Conservation (phyloP, 2,888 invertebrate species). For the Stictocephala bisonia region DNA sequence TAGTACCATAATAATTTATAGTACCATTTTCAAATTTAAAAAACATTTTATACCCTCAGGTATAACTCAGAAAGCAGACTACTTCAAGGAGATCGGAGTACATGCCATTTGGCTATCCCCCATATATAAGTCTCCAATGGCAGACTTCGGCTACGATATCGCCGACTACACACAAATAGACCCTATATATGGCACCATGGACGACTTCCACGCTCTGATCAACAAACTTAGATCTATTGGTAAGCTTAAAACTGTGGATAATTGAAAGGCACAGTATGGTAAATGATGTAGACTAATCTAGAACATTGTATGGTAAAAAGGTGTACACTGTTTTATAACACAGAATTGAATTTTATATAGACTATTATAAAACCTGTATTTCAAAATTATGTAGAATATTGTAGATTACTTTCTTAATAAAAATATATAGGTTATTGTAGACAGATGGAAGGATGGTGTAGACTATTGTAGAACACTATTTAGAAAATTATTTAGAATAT, state of each 20-base stretch:
- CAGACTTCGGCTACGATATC: conserved; percentile 76
- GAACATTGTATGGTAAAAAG: too few species aligned
- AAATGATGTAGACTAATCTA: too few species aligned
- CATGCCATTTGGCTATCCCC: conserved; percentile 78
- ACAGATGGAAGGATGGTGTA: too few species aligned
- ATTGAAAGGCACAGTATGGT: not conserved
- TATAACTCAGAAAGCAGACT: conserved; percentile 65
- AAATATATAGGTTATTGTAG: too few species aligned
- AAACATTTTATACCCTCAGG: conserved; percentile 57
- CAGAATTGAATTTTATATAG: too few species aligned
- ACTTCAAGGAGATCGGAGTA: conserved; percentile 71
- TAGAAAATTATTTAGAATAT: too few species aligned
- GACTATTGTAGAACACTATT: too few species aligned
- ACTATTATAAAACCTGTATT: too few species aligned
- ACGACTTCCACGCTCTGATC: conserved; percentile 67
- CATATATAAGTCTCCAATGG: conserved; percentile 75
- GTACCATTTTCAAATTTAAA: too few species aligned
- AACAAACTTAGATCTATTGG: conserved; percentile 64
- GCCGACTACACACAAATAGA: conserved; percentile 70
- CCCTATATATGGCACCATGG: conserved; percentile 69
- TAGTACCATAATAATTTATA: not conserved
- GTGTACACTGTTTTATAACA: too few species aligned
- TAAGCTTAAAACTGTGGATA: not conserved
- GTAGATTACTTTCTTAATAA: too few species aligned
- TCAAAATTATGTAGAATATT: too few species aligned